These are phyloP conservation scores for Siderastrea radians DNA, from an alignment of 92 coral and sea anemone genomes.

Conservation along the genomic window DNA sequence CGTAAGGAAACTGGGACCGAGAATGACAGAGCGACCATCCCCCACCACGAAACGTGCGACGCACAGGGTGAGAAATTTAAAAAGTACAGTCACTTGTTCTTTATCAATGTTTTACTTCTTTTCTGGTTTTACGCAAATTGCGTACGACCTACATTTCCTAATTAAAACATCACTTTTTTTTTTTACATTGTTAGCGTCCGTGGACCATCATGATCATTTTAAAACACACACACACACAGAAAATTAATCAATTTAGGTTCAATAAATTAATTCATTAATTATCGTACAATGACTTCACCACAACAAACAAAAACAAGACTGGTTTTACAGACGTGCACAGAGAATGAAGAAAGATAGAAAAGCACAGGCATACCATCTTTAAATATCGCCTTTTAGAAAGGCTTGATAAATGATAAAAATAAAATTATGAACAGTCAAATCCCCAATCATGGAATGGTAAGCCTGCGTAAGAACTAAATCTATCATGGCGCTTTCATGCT, in stretches of 20 bases:
- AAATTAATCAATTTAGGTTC: slow-evolving; percentile 1
- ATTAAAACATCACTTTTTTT: slow-evolving; percentile 10
- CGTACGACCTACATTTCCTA: neutral
- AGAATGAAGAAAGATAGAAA: neutral
- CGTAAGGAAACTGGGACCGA: no score
- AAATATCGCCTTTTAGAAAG: slow-evolving; percentile 35
- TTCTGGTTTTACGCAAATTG: neutral
- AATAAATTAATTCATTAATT: no score
- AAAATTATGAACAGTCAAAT: neutral
- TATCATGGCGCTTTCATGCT: neutral
- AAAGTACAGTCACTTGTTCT: neutral
- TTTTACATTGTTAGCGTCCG: neutral
- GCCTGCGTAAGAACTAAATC: neutral
- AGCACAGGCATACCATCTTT: neutral
- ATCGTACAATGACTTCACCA: neutral
- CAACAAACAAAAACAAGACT: neutral
- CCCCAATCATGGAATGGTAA: no score
- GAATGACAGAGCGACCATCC: no score
- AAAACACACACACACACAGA: neutral
- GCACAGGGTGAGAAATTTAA: no score
- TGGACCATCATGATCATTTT: neutral
- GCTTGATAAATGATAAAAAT: neutral
- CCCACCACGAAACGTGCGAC: no score
- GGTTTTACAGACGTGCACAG: neutral
- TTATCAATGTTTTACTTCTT: slow-evolving; percentile 3